Evolutionary conservation across 2,888 invertebrate species (phyloP).

Genomic region (Trimorus sp.): DNA sequence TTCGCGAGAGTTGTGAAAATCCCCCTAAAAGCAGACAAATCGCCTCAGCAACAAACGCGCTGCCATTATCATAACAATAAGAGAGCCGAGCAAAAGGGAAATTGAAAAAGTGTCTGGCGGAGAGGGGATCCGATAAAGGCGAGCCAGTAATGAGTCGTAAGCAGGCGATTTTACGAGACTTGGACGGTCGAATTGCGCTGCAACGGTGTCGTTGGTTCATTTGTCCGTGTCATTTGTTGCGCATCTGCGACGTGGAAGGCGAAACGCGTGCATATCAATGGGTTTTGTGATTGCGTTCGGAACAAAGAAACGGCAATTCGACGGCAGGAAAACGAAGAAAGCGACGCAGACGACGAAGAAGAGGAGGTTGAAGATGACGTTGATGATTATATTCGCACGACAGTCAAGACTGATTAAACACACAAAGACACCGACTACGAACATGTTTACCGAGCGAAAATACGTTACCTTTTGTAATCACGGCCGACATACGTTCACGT

Average conservation of each 20-base stretch:
- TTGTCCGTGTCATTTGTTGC: conserved; percentile 39
- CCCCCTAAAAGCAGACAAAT: no score
- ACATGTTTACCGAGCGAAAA: conserved; percentile 35
- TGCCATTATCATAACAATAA: neutral
- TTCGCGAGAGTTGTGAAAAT: no score
- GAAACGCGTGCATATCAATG: conserved; percentile 68
- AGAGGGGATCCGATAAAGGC: no score
- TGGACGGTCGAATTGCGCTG: conserved; percentile 30
- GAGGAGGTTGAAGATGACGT: conserved; percentile 9
- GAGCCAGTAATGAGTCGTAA: neutral
- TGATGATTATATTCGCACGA: conserved; percentile 58
- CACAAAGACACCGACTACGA: conserved; percentile 17
- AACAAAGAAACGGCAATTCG: no score
- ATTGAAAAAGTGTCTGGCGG: no score
- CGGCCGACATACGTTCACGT: conserved; percentile 39
- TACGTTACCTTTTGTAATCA: conserved; percentile 28
- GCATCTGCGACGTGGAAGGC: conserved; percentile 51
- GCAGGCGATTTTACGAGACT: no score
- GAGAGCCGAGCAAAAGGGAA: neutral
- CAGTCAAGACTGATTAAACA: conserved; percentile 65
- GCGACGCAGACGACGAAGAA: neutral
- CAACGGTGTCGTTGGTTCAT: conserved; percentile 45
- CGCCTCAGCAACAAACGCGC: no score
- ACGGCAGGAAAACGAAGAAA: no score
- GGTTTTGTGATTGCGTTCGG: conserved; percentile 44